phyloP scores from a whole-genome alignment of 2,113 vertebrate genomes.

The Pterophyllum scalare region DNA sequence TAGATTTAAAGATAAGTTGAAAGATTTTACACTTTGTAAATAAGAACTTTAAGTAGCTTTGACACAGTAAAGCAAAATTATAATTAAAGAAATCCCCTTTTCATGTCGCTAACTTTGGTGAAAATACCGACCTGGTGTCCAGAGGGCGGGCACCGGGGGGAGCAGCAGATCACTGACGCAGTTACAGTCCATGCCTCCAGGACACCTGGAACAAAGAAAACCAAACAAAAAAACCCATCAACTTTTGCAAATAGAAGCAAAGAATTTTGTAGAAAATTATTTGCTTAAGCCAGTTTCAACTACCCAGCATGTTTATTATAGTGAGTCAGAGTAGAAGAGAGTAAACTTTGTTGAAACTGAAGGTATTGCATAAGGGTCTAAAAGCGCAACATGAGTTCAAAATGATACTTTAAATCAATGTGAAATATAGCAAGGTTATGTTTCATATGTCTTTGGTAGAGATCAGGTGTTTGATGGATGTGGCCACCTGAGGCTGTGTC shows the following conservation, averaged over 20 bases:
- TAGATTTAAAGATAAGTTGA: not conserved
- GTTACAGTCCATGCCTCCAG: constrained; percentile 91
- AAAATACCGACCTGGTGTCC: constrained; percentile 88
- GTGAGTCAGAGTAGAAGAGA: constrained; percentile 17
- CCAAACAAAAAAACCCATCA: not conserved
- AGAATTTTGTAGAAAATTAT: not conserved
- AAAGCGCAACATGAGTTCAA: constrained; percentile 39
- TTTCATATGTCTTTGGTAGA: constrained; percentile 67
- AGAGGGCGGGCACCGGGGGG: constrained; percentile 91
- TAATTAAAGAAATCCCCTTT: not conserved
- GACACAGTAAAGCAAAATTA: not conserved
- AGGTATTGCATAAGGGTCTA: constrained; percentile 61
- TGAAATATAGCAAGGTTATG: constrained; percentile 69
- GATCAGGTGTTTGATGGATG: constrained; percentile 74
- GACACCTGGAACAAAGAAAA: constrained; percentile 69
- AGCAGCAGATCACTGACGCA: constrained; percentile 93
- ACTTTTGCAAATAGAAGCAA: not conserved
- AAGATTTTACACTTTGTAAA: not conserved
- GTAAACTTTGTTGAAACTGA: constrained; percentile 51
- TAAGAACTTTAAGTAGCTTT: not conserved
- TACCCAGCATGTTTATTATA: not conserved
- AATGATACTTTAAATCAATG: constrained; percentile 61
- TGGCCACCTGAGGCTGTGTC: constrained; percentile 63
- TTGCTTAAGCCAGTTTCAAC: not conserved
- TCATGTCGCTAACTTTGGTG: not conserved